These are phyloP conservation scores for Molossus molossus DNA, from an alignment of 2,797 vertebrate genomes.

Conservation along the genomic window DNA sequence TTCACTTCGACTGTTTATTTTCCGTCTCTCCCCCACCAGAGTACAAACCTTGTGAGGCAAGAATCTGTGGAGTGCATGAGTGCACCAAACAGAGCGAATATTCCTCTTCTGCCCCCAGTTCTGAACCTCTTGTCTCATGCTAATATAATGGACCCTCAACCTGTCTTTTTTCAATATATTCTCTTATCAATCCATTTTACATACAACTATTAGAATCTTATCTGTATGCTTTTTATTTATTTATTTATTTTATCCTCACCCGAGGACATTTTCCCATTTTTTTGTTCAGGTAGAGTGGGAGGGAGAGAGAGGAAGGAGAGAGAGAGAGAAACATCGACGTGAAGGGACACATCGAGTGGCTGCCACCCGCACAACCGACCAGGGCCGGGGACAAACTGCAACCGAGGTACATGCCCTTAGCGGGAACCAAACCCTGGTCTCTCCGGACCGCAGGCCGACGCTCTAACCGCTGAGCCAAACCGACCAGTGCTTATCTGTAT, in stretches of 20 bases:
- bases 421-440: no score
- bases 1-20: not conserved
- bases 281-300: no score
- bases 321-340: no score
- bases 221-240: not conserved
- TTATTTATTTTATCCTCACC: not conserved
- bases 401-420: no score
- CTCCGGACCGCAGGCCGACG: no score
- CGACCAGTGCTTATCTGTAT: not conserved
- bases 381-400: no score
- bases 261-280: no score
- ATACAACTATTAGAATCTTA: not conserved
- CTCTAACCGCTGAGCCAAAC: no score
- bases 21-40: not conserved
- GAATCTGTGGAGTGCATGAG: not conserved
- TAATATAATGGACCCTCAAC: not conserved
- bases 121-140: not conserved
- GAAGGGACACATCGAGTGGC: no score
- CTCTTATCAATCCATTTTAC: not conserved
- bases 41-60: slow-evolving; percentile 27
- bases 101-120: not conserved
- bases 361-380: no score
- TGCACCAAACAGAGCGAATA: not conserved
- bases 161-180: not conserved
- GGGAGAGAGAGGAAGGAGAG: no score